Evolutionary conservation across 2,113 vertebrate genomes (phyloP), one percentile per base, ranked within the genome.

Genomic region (Larimichthys crocea): DNA sequence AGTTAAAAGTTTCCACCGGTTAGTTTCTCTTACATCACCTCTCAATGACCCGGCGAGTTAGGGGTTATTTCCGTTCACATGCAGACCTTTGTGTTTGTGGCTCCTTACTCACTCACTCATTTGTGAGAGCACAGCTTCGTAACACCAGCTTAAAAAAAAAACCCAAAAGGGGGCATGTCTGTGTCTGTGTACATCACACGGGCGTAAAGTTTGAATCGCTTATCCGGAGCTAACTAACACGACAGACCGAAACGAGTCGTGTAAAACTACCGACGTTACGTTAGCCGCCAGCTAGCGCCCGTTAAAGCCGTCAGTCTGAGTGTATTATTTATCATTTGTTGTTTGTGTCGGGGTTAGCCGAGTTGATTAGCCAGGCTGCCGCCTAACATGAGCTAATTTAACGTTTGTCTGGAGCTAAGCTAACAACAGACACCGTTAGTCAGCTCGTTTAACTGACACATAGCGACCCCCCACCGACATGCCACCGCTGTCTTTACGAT

Each of bases 401-500:
- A 50, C 31, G 48, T 50, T 40, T 24, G 4, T 3, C 19, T 22
- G 26, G 53, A 78, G 76, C 76, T 68, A 66, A 49, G 87, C 80
- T 86, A 89, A 86, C 84, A 76, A 76, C 42, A 52, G 3, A 11
- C 12, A 29, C 46, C 10, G 1, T 62, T 31, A 16, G 15, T 57
- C 52, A 46, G 49, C 49, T 20, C 55, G 48, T 63, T 55, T 42
- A 31, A 20, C 14, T 4, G 2, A 74, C 3, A 82, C 24, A 35
- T 2, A 49, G 17, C 31, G 35, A 40, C 10, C 59, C 17, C 3
- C 4, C 48, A 12, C 14, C 2, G 3, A 3, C 10, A 10, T 19
- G 20, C 16, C 19, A 12, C 40, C 52, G 24, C 4, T 26, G 12
- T 10, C 8, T 17, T 50, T 16, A 48, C 11, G 4, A 10, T 10